A percentile compares a stretch with the other conserved stretches of the same genome.
Evolutionary conservation across 2,113 vertebrate species (phyloP).

Genomic region (Rhea pennata): DNA sequence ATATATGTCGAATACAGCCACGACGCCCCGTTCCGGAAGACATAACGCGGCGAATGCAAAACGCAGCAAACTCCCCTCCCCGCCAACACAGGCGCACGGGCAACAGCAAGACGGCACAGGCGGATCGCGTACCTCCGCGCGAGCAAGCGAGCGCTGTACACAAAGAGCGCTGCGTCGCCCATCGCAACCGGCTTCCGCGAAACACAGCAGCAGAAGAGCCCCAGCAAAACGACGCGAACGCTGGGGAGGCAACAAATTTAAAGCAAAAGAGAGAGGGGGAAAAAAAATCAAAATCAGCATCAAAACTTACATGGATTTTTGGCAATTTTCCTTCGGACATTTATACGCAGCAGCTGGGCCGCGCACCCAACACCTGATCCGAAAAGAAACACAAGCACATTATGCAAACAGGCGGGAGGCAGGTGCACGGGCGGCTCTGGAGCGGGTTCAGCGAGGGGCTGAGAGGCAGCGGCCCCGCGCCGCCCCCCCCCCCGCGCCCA

Average conservation of each 20-base stretch:
- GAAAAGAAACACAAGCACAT: slow-evolving; percentile 61
- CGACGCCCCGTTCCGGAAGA: not conserved
- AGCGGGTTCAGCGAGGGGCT: too few relatives aligned
- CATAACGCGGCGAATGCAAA: rapidly evolving
- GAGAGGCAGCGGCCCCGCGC: too few relatives aligned
- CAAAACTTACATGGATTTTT: slow-evolving; percentile 65
- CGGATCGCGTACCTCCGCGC: not conserved
- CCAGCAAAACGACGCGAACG: not conserved
- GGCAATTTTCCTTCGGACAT: slow-evolving; percentile 70
- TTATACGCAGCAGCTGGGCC: slow-evolving; percentile 66
- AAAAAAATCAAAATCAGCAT: not conserved
- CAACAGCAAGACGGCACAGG: not conserved
- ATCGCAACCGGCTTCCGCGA: not conserved
- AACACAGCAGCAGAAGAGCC: not conserved
- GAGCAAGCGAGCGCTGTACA: not conserved
- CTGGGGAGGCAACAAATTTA: not conserved
- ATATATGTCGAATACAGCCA: too few relatives aligned
- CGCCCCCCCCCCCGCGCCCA: too few relatives aligned
- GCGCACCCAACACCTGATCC: slow-evolving; percentile 65
- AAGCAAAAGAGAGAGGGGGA: not conserved
- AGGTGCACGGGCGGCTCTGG: slow-evolving; percentile 3
- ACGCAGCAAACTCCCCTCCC: not conserved
- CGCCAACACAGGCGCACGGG: not conserved
- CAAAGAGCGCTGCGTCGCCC: not conserved
- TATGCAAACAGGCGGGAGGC: not conserved